These are phyloP conservation scores for Pedetes capensis DNA, from an alignment of 2,113 vertebrate species.

Conservation along the genomic window DNA sequence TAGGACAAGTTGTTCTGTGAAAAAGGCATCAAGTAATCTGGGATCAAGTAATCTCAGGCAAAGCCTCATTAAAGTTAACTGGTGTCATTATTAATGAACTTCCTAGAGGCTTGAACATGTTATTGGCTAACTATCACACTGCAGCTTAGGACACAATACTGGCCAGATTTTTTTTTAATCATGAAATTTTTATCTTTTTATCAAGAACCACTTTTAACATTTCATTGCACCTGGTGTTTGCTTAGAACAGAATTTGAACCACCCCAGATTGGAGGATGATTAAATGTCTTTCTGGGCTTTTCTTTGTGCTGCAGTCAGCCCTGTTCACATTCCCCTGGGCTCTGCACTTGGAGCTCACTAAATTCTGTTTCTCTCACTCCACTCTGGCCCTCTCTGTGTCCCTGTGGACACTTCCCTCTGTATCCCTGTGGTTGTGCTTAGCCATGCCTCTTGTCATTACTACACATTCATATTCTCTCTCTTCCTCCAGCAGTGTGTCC, in stretches of 20 bases:
- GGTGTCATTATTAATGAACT: neutral
- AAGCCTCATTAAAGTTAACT: neutral
- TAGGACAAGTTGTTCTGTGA: neutral
- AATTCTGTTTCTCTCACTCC: neutral
- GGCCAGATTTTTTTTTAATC: neutral
- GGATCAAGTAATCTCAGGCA: neutral
- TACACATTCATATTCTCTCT: neutral
- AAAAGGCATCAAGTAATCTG: neutral
- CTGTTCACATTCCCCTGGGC: neutral
- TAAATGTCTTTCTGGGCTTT: neutral
- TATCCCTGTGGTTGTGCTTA: neutral
- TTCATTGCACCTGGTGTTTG: neutral
- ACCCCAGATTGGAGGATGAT: neutral
- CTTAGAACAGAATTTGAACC: constrained; percentile 22
- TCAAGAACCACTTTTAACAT: neutral
- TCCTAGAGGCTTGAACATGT: neutral
- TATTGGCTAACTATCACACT: neutral
- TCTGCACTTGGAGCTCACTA: neutral
- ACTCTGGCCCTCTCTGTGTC: neutral
- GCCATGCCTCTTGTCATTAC: neutral
- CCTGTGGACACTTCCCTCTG: neutral
- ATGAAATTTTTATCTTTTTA: neutral
- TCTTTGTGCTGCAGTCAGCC: neutral
- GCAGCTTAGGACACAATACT: neutral
- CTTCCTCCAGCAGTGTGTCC: no score